A percentile compares a stretch with the other conserved stretches of the same genome.
Evolutionary conservation across 2,888 invertebrate genomes (phyloP).

Genomic region (Leistus spinibarbis): DNA sequence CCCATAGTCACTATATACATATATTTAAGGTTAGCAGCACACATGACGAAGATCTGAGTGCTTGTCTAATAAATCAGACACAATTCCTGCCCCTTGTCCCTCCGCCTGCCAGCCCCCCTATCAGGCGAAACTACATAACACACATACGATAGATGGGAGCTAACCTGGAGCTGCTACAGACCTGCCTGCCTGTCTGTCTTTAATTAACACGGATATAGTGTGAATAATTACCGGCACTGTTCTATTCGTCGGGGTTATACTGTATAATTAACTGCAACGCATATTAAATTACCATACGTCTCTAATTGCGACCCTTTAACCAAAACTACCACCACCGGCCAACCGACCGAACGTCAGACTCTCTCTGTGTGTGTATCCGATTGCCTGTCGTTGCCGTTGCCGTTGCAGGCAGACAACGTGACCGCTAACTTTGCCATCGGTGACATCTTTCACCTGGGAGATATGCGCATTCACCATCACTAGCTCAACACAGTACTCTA

Average conservation of each 20-base stretch:
- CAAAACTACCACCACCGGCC: not conserved
- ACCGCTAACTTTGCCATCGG: no score
- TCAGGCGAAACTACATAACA: not conserved
- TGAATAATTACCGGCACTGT: conserved; percentile 1
- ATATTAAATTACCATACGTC: conserved; percentile 6
- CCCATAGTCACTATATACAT: not conserved
- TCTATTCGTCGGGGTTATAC: not conserved
- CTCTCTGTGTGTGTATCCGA: no score
- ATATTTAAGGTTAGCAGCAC: not conserved
- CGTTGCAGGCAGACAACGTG: no score
- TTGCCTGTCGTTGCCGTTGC: no score
- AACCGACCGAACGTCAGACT: not conserved
- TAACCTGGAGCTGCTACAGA: not conserved
- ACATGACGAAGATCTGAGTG: not conserved
- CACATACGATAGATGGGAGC: not conserved
- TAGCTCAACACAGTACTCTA: no score
- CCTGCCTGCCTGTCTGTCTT: not conserved
- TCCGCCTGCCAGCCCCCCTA: not conserved
- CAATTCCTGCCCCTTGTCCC: not conserved
- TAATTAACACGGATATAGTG: not conserved
- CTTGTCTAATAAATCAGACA: not conserved
- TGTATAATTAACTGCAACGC: conserved; percentile 1
- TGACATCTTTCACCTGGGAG: no score
- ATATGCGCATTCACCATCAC: no score
- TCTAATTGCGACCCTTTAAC: not conserved